Percentiles rank a stretch among this genome's conserved stretches.
These are phyloP conservation scores for Chaenogobius annularis DNA, from an alignment of 2,113 vertebrate species.

Conservation along the genomic window DNA sequence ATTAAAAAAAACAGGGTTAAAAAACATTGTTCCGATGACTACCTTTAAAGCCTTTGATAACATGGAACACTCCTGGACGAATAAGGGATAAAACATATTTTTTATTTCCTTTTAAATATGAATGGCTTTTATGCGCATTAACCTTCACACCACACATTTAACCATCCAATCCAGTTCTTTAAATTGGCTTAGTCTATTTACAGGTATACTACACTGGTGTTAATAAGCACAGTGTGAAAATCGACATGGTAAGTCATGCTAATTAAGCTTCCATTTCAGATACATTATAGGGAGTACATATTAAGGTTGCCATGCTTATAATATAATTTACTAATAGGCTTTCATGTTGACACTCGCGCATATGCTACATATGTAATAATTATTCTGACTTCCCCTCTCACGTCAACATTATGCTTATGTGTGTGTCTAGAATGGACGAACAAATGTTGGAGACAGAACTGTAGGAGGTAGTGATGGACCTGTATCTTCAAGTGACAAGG, in stretches of 20 bases:
- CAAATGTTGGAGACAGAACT: conserved; percentile 83
- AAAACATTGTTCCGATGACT: too few relatives aligned
- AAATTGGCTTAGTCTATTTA: neutral
- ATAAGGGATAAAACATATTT: too few relatives aligned
- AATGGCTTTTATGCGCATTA: too few relatives aligned
- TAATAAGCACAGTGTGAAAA: neutral
- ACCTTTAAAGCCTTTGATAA: too few relatives aligned
- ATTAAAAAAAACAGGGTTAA: too few relatives aligned
- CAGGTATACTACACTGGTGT: neutral
- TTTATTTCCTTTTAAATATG: too few relatives aligned
- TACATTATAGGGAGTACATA: neutral
- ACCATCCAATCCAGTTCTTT: neutral
- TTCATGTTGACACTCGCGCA: conserved; percentile 51
- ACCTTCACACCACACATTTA: too few relatives aligned
- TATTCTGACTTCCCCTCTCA: conserved; percentile 14
- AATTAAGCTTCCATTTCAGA: conserved; percentile 9
- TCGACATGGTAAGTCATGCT: neutral
- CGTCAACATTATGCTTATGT: conserved; percentile 1
- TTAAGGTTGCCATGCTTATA: conserved; percentile 13
- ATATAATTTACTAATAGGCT: conserved; percentile 22
- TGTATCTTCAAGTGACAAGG: conserved; percentile 85
- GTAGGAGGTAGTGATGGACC: conserved; percentile 84
- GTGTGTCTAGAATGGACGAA: conserved; percentile 80
- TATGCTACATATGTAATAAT: conserved; percentile 45
- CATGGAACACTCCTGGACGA: too few relatives aligned